Evolutionary conservation across 2,113 vertebrate genomes (phyloP), one percentile per base, ranked within the genome.

Genomic region (Natator depressus): DNA sequence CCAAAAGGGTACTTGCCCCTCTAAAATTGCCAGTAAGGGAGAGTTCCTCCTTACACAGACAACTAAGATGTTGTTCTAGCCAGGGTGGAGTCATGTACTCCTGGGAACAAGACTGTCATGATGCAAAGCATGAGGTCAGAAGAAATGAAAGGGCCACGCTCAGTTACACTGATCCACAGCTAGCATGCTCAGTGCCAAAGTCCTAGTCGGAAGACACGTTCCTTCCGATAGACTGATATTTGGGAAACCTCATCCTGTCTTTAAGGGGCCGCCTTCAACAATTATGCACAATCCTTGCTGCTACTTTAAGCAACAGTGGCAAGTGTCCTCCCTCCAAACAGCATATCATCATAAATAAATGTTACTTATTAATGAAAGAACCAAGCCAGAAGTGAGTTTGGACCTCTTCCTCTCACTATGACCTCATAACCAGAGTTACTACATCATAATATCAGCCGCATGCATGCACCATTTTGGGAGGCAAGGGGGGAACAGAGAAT

Each of bases 151-250:
- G 35, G 53, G 92, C 51, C 1, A 16, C 20, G 42, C 25, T 49
- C 80, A 88, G 12, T 53, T 5, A 82, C 19, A 2, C 3, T 82
- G 25, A 4, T 16, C 89, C 10, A 69, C 29, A 84, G 9, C 46
- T 78, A 59, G 38, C 24, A 55, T 79, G 35, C 20, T 17, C 53
- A 75, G 20, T 47, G 8, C 24, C 80, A 69, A 16, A 27, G 47
- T 8, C 19, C 3, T 27, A 76, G 6, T 0, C 27, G 27, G 31
- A 90, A 85, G 8, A 85, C 17, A 11, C 0, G 0, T 8, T 6
- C 19, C 81, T 93, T 17, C 47, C 42, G 46, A 53, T 79, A 47
- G 49, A 42, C 16, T 50, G 2, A 78, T 83, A 83, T 14, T 55
- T 78, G 20, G 55, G 55, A 57, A 10, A 27, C 55, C 31, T 55